These are phyloP conservation scores for Oxyteleia sp. DNA, from an alignment of 2,888 invertebrate genomes.

Conservation along the genomic window DNA sequence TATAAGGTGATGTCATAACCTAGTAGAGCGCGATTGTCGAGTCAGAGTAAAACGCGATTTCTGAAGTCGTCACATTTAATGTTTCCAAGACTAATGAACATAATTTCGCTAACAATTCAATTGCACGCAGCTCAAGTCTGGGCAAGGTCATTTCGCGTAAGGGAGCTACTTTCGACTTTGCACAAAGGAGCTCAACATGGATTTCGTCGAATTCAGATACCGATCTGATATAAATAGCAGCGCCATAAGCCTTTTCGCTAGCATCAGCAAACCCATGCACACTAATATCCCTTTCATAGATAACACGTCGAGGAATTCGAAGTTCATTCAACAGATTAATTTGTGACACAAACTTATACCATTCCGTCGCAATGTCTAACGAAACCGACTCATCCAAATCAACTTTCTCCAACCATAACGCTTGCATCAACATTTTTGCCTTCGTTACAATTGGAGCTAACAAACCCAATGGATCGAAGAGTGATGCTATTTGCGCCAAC, in stretches of 20 bases:
- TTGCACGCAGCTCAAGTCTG: background rate
- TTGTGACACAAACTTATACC: slow-evolving; percentile 39
- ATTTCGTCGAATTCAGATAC: background rate
- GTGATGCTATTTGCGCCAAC: background rate
- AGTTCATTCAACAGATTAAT: too few species aligned
- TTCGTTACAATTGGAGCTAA: slow-evolving; percentile 55
- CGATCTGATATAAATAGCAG: slow-evolving; percentile 1
- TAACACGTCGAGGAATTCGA: too few species aligned
- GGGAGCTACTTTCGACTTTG: background rate
- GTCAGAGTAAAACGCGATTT: background rate
- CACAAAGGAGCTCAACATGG: slow-evolving; percentile 44
- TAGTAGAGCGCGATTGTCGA: background rate
- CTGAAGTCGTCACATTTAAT: background rate
- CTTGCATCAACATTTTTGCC: slow-evolving; percentile 40
- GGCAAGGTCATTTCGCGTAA: background rate
- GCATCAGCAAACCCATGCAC: too few species aligned
- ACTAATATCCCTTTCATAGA: too few species aligned
- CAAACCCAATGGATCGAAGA: slow-evolving; percentile 43
- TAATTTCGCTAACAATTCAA: slow-evolving; percentile 3
- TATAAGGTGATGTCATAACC: background rate
- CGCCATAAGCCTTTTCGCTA: too few species aligned
- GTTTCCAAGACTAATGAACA: background rate
- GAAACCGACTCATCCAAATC: slow-evolving; percentile 70
- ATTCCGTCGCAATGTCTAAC: slow-evolving; percentile 28
- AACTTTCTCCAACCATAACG: slow-evolving; percentile 49